Base-by-base conservation (phyloP, 2,888 invertebrate genomes). In the Polymixis flavicincta region DNA sequence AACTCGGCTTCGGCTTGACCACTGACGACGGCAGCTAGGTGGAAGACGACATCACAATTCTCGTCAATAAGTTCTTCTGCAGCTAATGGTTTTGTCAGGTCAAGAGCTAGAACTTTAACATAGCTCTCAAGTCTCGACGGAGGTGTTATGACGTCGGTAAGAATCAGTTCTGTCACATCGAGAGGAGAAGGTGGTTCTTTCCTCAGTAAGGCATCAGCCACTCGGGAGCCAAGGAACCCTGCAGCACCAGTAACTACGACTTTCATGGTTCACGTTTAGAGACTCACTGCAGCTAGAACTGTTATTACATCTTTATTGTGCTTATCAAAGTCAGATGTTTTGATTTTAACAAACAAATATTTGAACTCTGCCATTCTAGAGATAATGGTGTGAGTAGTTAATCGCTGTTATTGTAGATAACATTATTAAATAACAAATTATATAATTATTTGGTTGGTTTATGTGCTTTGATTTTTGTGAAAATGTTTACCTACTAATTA, bases 21-120 rank as follows among this genome's bases (percentile, higher is more conserved):
- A 76, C 95, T 96, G 45, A 96, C 95, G 14, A 94, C 87, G 28
- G 96, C 96, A 4, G 96, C 96, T 4, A 96, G 89, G 77, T 96
- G 96, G 80, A 95, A 94, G 25, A 95, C 67, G 17, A 93, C 89
- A 71, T 91, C 90, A 57, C 89, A 88, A 28, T 89, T 87, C n/a
- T 86, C 25, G 9, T 88, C 83, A 13, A 95, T 84, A 2, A 94
- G 88, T 0, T 67, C 74, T 3, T 88, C 90, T 6, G 93, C 92
- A 32, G 92, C 92, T 0, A 84, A 89, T 14, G 90, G 71, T 14
- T 80, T 78, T 5, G 86, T 80, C 2, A 88, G 71, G 48, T 88
- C 86, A 2, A 87, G 72, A 0, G 90, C 89, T 0, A 92, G 63
- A 9, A 82, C 84, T 22, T 76, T 76, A 5, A 92, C 94, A 22